phyloP scores from a whole-genome alignment of 2,113 vertebrate genomes.

The Saccopteryx bilineata region DNA sequence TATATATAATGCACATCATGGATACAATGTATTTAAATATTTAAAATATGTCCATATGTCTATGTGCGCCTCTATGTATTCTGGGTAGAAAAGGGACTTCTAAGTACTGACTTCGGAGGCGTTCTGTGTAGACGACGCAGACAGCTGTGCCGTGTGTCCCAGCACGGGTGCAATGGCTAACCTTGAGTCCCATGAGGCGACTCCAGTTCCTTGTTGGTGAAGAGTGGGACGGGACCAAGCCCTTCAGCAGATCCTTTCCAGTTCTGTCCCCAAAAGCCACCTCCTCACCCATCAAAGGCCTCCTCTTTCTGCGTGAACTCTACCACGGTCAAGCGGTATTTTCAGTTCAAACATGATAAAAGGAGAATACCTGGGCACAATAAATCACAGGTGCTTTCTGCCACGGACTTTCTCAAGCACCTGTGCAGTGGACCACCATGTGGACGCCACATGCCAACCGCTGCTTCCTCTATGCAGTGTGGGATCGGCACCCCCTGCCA shows the following conservation, averaged over 20 bases:
- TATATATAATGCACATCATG: background rate
- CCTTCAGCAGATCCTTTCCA: too few relatives aligned
- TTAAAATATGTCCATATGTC: background rate
- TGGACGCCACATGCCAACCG: fast-evolving
- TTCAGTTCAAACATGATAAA: background rate
- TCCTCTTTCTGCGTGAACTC: background rate
- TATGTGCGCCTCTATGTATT: too few relatives aligned
- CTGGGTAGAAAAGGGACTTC: background rate
- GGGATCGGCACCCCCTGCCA: background rate
- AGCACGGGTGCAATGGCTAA: fast-evolving
- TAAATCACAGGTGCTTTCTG: fast-evolving
- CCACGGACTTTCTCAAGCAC: background rate
- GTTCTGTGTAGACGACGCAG: background rate
- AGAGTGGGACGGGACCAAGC: fast-evolving
- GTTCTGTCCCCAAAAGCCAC: fast-evolving
- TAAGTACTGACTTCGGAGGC: background rate
- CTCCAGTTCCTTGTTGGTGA: background rate
- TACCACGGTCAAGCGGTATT: background rate
- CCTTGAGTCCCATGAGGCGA: fast-evolving
- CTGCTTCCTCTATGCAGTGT: fast-evolving
- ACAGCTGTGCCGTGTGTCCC: background rate
- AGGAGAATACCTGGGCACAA: background rate
- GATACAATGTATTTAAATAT: background rate
- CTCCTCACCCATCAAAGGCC: background rate
- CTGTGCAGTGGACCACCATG: fast-evolving